These are phyloP conservation scores for Mayetiola destructor DNA, from an alignment of 2,888 invertebrate genomes.

Conservation along the genomic window DNA sequence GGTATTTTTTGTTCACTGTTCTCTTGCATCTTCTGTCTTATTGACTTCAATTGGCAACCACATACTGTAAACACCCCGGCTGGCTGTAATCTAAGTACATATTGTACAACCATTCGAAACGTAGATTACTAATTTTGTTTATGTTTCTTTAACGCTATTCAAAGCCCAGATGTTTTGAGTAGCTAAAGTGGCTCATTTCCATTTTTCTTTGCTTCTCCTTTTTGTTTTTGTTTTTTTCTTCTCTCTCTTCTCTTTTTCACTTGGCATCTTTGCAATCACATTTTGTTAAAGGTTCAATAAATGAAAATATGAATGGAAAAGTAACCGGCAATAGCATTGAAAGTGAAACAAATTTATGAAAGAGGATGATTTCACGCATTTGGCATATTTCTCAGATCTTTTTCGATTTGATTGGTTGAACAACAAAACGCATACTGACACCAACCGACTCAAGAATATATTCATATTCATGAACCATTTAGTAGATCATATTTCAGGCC, in stretches of 20 bases:
- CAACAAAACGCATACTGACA: neutral
- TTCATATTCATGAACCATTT: too few species aligned
- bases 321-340: neutral
- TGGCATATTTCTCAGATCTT: neutral
- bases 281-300: neutral
- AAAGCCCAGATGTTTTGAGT: neutral
- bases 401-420: neutral
- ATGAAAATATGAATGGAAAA: neutral
- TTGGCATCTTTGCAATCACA: too few species aligned
- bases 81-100: too few species aligned
- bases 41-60: too few species aligned
- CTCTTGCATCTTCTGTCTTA: too few species aligned
- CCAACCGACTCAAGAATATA: too few species aligned
- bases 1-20: too few species aligned
- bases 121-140: constrained; percentile 3
- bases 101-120: too few species aligned
- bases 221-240: neutral
- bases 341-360: constrained; percentile 9
- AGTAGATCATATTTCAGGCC: neutral
- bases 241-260: neutral
- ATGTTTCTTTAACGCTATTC: too few species aligned
- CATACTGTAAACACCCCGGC: too few species aligned
- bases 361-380: neutral
- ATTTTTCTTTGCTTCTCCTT: neutral
- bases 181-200: too few species aligned